Evolutionary conservation across 2,888 invertebrate species (phyloP).

Genomic region (Archaeoteleia sp.): DNA sequence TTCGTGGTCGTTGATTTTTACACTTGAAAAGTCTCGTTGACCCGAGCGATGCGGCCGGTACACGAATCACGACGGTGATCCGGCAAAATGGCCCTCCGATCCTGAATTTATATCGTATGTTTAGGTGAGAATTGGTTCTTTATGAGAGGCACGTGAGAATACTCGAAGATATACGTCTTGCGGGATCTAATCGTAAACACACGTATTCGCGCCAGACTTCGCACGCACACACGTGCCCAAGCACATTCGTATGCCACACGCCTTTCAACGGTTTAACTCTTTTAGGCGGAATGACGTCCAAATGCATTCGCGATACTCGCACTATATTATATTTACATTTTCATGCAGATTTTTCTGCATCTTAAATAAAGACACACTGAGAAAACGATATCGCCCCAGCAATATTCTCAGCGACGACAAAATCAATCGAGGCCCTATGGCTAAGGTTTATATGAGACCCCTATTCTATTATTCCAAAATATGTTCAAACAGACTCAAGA

Average conservation of each 20-base stretch:
- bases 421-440: no score
- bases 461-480: no score
- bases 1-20: constrained; percentile 38
- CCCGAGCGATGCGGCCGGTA: constrained; percentile 35
- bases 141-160: constrained; percentile 71
- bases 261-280: constrained; percentile 48
- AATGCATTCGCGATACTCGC: constrained; percentile 45
- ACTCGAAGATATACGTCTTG: constrained; percentile 57
- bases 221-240: constrained; percentile 33
- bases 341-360: constrained; percentile 20
- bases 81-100: constrained; percentile 67
- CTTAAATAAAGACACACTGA: no score
- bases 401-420: no score
- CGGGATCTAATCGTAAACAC: constrained; percentile 48
- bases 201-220: constrained; percentile 1
- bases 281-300: constrained; percentile 46
- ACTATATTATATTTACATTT: constrained; percentile 49
- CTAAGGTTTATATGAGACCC: no score
- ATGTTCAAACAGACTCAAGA: no score
- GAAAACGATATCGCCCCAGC: no score
- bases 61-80: constrained; percentile 60
- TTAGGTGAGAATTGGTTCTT: constrained; percentile 74
- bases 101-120: constrained; percentile 75
- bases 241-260: constrained; percentile 42
- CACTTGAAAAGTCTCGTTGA: constrained; percentile 43